Base-by-base conservation (phyloP, 2,797 vertebrate species). In the Echiichthys vipera region DNA sequence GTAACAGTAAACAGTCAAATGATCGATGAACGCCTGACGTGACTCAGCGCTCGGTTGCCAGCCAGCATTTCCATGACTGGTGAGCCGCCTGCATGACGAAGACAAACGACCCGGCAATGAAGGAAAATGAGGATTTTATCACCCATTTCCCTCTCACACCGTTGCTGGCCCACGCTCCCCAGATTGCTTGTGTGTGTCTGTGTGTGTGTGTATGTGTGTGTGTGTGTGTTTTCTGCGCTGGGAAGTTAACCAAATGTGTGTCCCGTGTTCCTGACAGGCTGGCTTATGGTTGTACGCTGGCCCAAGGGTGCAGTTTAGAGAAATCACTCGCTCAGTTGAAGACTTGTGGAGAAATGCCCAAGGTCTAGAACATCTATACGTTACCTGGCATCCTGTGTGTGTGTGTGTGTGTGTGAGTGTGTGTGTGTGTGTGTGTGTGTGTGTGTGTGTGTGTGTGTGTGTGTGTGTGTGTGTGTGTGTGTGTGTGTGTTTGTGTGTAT, bases 71-170 rank as follows among this genome's bases (percentile, higher is more conserved):
- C 84, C 78, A 77, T 78, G 86, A 88, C 84, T 80, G 84, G 80
- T 61, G 77, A 90, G 81, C 73, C 50, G 76, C 84, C 80, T 78
- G 80, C 73, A 40, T 46, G 89, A 92, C 73, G 65, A 80, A 92
- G 92, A 91, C 91, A 91, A 94, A 92, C 27, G 84, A 89, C 84
- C 83, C 37, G 15, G 88, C 91, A 87, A 91, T 91, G 88, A 90
- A 87, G 80, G 87, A 91, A 92, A 92, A 92, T 92, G 90, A 92
- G 91, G 86, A 90, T 93, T 93, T 94, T 92, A 93, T 92, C 92
- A 91, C 89, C 91, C 85, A 90, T 91, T 93, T 92, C 88, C 91
- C 83, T 88, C 65, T 91, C 88, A 84, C 84, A 78, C 84, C 45
- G 54, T 83, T 71, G 78, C 75, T 63, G 81, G 81, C 83, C 77